A percentile compares a stretch with the other conserved stretches of the same genome.
Evolutionary conservation across 2,888 invertebrate species (phyloP).

Genomic region (Cistogaster globosa): DNA sequence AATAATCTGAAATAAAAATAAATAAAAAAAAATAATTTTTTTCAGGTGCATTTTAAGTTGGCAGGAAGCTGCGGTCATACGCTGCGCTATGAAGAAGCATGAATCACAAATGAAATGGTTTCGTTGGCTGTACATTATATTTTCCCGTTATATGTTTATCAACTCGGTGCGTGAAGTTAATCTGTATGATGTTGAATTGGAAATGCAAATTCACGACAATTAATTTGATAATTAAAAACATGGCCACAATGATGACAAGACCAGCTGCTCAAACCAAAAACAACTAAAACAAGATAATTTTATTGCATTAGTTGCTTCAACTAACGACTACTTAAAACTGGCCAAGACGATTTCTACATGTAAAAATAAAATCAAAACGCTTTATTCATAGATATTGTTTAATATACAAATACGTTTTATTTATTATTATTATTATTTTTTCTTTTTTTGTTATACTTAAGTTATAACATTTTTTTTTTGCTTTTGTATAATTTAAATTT

Average conservation of each 20-base stretch:
- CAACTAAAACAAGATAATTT: conserved; percentile 41
- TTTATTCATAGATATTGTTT: conserved; percentile 47
- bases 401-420: conserved; percentile 9
- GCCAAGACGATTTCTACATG: conserved; percentile 57
- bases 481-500: conserved; percentile 57
- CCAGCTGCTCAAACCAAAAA: conserved; percentile 34
- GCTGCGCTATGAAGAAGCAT: conserved; percentile 93
- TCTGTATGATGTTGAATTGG: conserved; percentile 89
- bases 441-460: conserved; percentile 58
- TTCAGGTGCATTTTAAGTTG: conserved; percentile 87
- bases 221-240: conserved; percentile 60
- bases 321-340: conserved; percentile 15
- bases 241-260: conserved; percentile 18
- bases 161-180: conserved; percentile 92
- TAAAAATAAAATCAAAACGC: conserved; percentile 51
- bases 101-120: conserved; percentile 98
- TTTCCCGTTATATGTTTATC: conserved; percentile 95
- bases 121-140: conserved; percentile 92
- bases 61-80: conserved; percentile 85
- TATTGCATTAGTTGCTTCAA: conserved; percentile 29
- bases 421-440: not conserved
- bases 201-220: conserved; percentile 87
- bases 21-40: conserved; percentile 47
- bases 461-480: conserved; percentile 43
- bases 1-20: too few species aligned